phyloP scores from a whole-genome alignment of 2,797 vertebrate genomes.

The Sebastes diploproa region DNA sequence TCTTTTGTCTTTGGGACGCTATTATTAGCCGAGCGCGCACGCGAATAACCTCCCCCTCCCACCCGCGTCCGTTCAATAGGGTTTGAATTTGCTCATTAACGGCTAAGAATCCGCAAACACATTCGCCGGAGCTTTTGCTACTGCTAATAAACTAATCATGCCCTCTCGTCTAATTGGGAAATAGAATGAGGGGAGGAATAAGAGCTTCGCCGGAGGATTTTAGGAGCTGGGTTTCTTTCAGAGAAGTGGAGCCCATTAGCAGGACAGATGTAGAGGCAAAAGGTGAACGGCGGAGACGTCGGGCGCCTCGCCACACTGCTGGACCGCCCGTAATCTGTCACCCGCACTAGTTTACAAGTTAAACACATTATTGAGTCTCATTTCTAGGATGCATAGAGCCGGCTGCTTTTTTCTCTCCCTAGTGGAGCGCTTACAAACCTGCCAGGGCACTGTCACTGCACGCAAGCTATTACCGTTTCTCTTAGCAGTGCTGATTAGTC shows the following conservation, averaged over 20 bases:
- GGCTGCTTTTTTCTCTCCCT: constrained; percentile 36
- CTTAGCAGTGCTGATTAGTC: constrained; percentile 66
- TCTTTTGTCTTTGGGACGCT: constrained; percentile 88
- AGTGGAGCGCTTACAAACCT: constrained; percentile 64
- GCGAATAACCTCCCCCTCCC: constrained; percentile 63
- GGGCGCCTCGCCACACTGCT: constrained; percentile 59
- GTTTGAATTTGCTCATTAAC: constrained; percentile 88
- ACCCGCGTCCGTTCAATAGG: constrained; percentile 78
- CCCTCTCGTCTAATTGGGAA: constrained; percentile 85
- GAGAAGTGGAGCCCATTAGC: constrained; percentile 74
- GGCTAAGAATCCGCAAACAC: constrained; percentile 86
- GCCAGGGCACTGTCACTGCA: constrained; percentile 67
- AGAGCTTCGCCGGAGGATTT: constrained; percentile 76
- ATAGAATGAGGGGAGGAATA: constrained; percentile 77
- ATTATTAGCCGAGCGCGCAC: constrained; percentile 83
- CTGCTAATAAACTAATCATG: constrained; percentile 87
- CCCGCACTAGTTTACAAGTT: constrained; percentile 80
- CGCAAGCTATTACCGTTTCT: constrained; percentile 70
- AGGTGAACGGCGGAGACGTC: constrained; percentile 79
- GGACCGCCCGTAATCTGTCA: constrained; percentile 79
- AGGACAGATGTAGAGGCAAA: constrained; percentile 82
- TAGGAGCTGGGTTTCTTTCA: constrained; percentile 50
- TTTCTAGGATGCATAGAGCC: constrained; percentile 63
- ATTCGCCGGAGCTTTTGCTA: constrained; percentile 82
- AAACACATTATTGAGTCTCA: constrained; percentile 82